These are phyloP conservation scores for Varroa destructor DNA, from an alignment of 1,140 invertebrate genomes.

Conservation along the genomic window DNA sequence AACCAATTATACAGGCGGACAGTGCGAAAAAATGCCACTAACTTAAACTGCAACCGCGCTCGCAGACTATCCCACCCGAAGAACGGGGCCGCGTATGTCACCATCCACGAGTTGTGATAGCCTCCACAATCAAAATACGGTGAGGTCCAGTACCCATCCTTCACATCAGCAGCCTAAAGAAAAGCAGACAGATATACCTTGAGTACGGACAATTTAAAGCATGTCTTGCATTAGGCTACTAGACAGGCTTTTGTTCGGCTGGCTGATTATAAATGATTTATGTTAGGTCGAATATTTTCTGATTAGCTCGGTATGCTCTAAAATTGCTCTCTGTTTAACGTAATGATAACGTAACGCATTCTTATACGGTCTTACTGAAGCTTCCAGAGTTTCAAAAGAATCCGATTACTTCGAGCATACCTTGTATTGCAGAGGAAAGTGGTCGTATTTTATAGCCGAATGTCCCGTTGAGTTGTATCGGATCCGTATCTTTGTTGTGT, in stretches of 20 bases:
- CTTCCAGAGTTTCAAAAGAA: too few species aligned
- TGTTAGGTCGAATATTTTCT: too few species aligned
- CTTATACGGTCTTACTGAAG: too few species aligned
- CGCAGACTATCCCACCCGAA: constrained; percentile 90
- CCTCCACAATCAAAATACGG: constrained; percentile 90
- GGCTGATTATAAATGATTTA: too few species aligned
- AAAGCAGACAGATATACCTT: constrained; percentile 28
- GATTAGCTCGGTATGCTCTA: too few species aligned
- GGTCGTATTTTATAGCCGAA: constrained; percentile 66
- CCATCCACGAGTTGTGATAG: constrained; percentile 57
- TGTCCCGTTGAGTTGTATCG: constrained; percentile 72
- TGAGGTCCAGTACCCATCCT: constrained; percentile 79
- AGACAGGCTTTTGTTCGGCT: too few species aligned
- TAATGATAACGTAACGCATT: too few species aligned
- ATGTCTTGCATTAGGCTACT: constrained; percentile 5
- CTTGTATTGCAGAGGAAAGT: constrained; percentile 70
- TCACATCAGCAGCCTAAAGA: constrained; percentile 58
- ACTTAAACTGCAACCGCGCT: constrained; percentile 83
- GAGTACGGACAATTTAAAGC: constrained; percentile 26
- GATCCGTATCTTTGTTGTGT: constrained; percentile 78
- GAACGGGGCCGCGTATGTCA: constrained; percentile 87
- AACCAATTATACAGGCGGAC: too few species aligned
- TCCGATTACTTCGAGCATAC: neutral
- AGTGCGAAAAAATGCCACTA: constrained; percentile 40
- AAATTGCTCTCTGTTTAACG: too few species aligned